Conservation (phyloP, 2,797 vertebrate genomes). For the Remorina albescens region DNA sequence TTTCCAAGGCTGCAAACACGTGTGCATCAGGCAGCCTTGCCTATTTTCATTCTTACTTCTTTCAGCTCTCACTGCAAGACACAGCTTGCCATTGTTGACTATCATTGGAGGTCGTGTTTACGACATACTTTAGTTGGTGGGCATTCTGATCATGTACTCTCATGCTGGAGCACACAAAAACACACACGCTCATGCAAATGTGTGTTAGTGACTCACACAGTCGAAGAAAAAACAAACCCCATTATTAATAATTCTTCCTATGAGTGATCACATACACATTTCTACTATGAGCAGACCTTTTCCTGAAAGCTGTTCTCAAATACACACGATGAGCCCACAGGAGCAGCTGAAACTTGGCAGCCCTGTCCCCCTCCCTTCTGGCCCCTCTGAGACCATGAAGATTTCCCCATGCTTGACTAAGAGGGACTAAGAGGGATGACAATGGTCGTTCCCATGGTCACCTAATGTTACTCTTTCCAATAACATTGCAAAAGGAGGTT, state of each 20-base stretch:
- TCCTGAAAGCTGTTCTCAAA: neutral
- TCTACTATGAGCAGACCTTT: conserved; percentile 14
- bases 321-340: neutral
- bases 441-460: conserved; percentile 76
- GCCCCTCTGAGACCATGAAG: conserved; percentile 42
- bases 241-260: conserved; percentile 32
- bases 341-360: conserved; percentile 4
- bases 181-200: conserved; percentile 1
- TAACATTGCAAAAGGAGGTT: conserved; percentile 79
- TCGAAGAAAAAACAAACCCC: conserved; percentile 20
- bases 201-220: neutral
- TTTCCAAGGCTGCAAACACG: conserved; percentile 68
- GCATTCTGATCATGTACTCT: conserved; percentile 66
- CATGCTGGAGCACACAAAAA: conserved; percentile 40
- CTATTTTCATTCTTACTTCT: conserved; percentile 40
- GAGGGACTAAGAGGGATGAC: conserved; percentile 53
- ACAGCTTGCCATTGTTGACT: conserved; percentile 69
- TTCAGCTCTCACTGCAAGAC: conserved; percentile 63
- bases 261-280: conserved; percentile 13
- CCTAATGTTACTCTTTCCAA: conserved; percentile 79
- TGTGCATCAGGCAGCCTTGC: conserved; percentile 58
- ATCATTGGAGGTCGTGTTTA: conserved; percentile 51
- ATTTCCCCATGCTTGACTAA: conserved; percentile 64
- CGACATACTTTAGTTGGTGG: conserved; percentile 45
- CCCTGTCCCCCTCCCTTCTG: neutral